Evolutionary conservation across 2,797 vertebrate species (phyloP), one percentile per base, ranked within the genome.

Genomic region (Hozukius guyotensis): DNA sequence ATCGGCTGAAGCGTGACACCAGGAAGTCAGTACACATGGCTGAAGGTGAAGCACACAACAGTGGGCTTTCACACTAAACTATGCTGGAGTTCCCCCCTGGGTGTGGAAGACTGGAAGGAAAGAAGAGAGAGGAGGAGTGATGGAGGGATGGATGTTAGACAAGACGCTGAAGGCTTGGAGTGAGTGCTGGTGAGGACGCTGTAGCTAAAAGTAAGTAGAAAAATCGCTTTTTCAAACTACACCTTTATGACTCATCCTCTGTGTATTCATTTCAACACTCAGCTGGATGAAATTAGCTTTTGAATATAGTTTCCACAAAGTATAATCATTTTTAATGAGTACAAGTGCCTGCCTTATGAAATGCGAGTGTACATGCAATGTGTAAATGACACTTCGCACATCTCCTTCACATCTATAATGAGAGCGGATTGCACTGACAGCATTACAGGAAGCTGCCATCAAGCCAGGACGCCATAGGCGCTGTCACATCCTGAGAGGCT

Each of bases 351-450:
- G 55, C 38, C 36, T 52, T 60, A 3, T 77, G 29, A 68, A 56
- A 73, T 73, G 18, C 20, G 42, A 62, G 49, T 24, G 42, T 29
- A 34, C 55, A 56, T 18, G 71, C 8, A 1, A 60, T 31, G 76
- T 76, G 70, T 65, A 70, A 83, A 78, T 62, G 80, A 82, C 63
- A 67, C 34, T 46, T 77, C 2, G 13, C 36, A 69, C 72, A 32
- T 87, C 78, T 88, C 42, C 25, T 81, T 81, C 82, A 64, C 56
- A 73, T 83, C 77, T 67, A 12, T 80, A 85, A 85, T 67, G 82
- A 89, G 84, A 90, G 75, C 78, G 74, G 86, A 78, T 80, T 77
- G 62, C 22, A 70, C 67, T 65, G 84, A 78, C 85, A 67, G 85
- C 34, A 18, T 78, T 70, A 74, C 75, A 78, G 66, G 67, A 70